Conservation (phyloP, 2,888 invertebrate species). For the Sarcophaga variegata region DNA sequence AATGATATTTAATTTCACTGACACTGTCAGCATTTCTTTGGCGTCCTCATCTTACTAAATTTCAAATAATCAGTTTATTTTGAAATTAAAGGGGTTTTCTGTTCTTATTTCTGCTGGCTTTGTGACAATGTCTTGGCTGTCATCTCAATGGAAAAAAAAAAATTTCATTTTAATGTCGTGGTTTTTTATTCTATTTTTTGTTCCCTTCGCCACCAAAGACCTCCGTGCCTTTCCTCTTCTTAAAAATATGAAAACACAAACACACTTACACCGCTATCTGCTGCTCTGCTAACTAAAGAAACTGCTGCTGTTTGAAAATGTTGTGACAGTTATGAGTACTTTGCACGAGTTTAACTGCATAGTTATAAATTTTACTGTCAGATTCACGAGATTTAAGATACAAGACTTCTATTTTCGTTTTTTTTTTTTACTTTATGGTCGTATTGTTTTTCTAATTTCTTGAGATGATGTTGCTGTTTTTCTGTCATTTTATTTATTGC, state of each 20-base stretch:
- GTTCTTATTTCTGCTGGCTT: neutral
- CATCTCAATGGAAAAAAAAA: neutral
- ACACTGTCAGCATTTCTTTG: slow-evolving; percentile 28
- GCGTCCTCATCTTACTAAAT: slow-evolving; percentile 3
- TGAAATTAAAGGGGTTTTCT: slow-evolving; percentile 27
- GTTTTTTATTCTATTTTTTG: slow-evolving; percentile 19
- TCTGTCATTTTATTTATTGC: too few relatives aligned
- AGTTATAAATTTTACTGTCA: slow-evolving; percentile 59
- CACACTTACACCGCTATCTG: neutral
- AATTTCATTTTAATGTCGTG: too few relatives aligned
- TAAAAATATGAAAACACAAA: slow-evolving; percentile 4
- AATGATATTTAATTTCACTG: slow-evolving; percentile 12
- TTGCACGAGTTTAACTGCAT: slow-evolving; percentile 60
- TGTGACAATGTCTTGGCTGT: neutral
- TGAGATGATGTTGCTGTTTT: neutral
- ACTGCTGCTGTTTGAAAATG: slow-evolving; percentile 40
- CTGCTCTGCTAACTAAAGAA: neutral
- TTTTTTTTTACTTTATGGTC: slow-evolving; percentile 7
- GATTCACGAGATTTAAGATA: slow-evolving; percentile 51
- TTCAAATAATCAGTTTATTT: slow-evolving; percentile 45
- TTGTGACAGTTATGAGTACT: slow-evolving; percentile 59
- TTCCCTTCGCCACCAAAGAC: too few relatives aligned
- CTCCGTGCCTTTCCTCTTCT: neutral
- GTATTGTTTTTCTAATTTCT: slow-evolving; percentile 23
- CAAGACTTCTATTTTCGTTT: too few relatives aligned